These are phyloP conservation scores for Oceanodroma leucorhoa DNA, from an alignment of 2,797 vertebrate genomes.

Conservation along the genomic window DNA sequence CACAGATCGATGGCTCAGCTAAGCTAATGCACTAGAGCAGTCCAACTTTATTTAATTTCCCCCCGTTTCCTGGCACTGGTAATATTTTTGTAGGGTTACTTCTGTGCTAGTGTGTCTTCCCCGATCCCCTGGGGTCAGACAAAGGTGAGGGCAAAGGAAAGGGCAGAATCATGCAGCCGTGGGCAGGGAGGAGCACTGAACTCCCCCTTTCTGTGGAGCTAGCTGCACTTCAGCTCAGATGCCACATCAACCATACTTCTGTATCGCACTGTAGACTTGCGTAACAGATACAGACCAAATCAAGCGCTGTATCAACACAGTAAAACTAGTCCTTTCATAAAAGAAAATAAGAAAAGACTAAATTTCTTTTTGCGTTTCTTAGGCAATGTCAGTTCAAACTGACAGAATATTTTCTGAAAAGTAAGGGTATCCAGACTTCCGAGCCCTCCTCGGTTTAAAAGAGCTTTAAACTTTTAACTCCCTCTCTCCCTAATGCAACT, in stretches of 20 bases:
- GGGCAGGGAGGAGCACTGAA: not conserved
- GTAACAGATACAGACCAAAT: not conserved
- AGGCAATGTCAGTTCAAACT: not conserved
- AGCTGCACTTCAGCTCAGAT: not conserved
- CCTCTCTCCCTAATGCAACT: not conserved
- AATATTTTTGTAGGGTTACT: not conserved
- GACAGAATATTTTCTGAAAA: not conserved
- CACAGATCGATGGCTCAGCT: not conserved
- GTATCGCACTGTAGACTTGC: not conserved
- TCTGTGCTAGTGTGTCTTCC: not conserved
- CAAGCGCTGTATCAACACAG: not conserved
- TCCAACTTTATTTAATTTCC: not conserved
- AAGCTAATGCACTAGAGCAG: not conserved
- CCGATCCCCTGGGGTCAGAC: not conserved
- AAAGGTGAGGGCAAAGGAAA: not conserved
- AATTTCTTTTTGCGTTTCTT: not conserved
- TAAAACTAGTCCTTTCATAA: not conserved
- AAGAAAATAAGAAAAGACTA: not conserved
- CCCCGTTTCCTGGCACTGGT: not conserved
- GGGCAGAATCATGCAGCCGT: fast-evolving
- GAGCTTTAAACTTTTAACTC: not conserved
- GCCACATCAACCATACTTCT: not conserved
- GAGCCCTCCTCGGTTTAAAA: not conserved
- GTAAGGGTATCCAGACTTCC: not conserved
- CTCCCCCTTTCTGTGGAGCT: too few relatives aligned